These are phyloP conservation scores for Temnothorax curvispinosus DNA, from an alignment of 1,140 invertebrate species.

Conservation along the genomic window DNA sequence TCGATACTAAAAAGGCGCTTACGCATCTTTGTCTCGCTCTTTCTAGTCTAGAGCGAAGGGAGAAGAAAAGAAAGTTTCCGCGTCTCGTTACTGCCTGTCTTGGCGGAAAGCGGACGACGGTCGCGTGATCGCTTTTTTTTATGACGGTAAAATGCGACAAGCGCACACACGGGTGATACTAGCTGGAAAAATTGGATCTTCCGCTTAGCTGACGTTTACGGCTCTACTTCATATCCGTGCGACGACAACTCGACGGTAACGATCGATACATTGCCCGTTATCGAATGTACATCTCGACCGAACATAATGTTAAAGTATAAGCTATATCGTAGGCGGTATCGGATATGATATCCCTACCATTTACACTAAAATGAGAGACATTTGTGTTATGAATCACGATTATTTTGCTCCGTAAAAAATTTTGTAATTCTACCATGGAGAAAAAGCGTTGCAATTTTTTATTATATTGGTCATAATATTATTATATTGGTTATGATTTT, in stretches of 20 bases:
- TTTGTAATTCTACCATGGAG: not conserved
- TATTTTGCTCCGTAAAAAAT: not conserved
- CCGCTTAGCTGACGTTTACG: constrained; percentile 50
- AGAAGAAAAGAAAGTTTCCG: not conserved
- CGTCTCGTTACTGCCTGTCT: constrained; percentile 38
- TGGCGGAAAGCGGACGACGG: constrained; percentile 35
- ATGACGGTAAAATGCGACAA: constrained; percentile 23
- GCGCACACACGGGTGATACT: constrained; percentile 39
- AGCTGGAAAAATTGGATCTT: constrained; percentile 71
- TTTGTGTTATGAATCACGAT: not conserved
- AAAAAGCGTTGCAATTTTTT: not conserved
- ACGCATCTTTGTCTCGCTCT: constrained; percentile 1
- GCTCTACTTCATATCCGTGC: constrained; percentile 10
- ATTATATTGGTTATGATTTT: not conserved
- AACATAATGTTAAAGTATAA: constrained; percentile 13
- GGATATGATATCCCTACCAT: not conserved
- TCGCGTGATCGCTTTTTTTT: constrained; percentile 47
- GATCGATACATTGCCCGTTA: constrained; percentile 51
- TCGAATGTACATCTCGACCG: constrained; percentile 24
- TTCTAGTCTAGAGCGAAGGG: not conserved
- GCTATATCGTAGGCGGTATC: not conserved
- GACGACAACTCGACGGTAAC: constrained; percentile 52
- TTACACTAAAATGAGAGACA: not conserved
- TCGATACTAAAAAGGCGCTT: constrained; percentile 4
- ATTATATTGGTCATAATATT: not conserved